phyloP scores from a whole-genome alignment of 2,797 vertebrate species.

The Chromobotia macracanthus region DNA sequence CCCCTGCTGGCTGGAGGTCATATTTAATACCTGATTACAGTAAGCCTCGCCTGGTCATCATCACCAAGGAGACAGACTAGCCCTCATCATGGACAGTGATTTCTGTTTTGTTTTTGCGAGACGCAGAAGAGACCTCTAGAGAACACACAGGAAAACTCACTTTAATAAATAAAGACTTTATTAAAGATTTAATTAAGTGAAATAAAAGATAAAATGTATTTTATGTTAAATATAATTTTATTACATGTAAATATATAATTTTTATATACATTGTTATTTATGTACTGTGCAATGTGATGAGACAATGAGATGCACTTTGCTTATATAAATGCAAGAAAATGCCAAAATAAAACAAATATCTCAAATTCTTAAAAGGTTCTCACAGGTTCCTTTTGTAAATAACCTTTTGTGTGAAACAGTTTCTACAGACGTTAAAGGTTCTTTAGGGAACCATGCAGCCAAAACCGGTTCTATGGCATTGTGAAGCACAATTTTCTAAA shows the following conservation, averaged over 20 bases:
- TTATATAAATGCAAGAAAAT: constrained; percentile 99
- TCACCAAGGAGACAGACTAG: constrained; percentile 60
- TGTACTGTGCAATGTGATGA: constrained; percentile 99
- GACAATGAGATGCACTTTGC: constrained; percentile 98
- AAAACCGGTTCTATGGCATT: no score
- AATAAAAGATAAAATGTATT: constrained; percentile 93
- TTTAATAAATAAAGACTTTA: constrained; percentile 75
- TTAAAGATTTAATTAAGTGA: constrained; percentile 91
- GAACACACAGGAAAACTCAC: constrained; percentile 57
- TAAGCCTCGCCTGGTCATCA: constrained; percentile 46
- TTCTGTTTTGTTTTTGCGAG: constrained; percentile 56
- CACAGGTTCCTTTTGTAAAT: no score
- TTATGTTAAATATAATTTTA: constrained; percentile 99
- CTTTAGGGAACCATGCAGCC: no score
- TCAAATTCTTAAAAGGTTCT: no score
- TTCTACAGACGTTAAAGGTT: no score
- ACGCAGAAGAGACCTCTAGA: constrained; percentile 54
- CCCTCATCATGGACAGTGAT: constrained; percentile 43
- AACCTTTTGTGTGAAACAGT: no score
- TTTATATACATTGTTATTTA: constrained; percentile 99
- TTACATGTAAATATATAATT: constrained; percentile 99
- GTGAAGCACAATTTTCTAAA: no score
- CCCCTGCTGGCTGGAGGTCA: constrained; percentile 98
- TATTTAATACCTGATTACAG: constrained; percentile 94
- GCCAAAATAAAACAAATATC: constrained; percentile 86